Percentiles rank a stretch among this genome's conserved stretches.
Evolutionary conservation across 2,797 vertebrate genomes (phyloP).

Genomic region (Naso thynnoides): DNA sequence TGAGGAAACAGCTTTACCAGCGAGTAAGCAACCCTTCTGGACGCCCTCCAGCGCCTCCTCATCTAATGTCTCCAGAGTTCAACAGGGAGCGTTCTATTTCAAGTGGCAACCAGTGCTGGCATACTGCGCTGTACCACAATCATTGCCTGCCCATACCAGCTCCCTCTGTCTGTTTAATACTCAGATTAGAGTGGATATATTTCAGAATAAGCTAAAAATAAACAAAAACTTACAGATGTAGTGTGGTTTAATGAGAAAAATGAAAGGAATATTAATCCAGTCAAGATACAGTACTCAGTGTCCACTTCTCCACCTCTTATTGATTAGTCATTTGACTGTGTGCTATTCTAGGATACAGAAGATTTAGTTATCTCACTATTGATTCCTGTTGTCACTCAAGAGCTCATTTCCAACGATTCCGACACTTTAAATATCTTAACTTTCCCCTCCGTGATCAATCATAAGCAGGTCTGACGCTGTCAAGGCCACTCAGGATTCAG

Average conservation of each 20-base stretch:
- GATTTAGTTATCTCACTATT: slow-evolving; percentile 61
- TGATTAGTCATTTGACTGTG: slow-evolving; percentile 48
- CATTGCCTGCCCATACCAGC: slow-evolving; percentile 44
- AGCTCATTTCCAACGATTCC: slow-evolving; percentile 32
- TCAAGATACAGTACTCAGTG: neutral
- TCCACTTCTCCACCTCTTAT: slow-evolving; percentile 39
- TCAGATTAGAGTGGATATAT: slow-evolving; percentile 32
- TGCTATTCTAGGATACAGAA: slow-evolving; percentile 26
- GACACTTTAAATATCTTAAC: slow-evolving; percentile 35
- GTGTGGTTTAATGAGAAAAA: neutral
- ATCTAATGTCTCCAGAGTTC: slow-evolving; percentile 37
- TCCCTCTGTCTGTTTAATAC: slow-evolving; percentile 36
- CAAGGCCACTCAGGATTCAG: slow-evolving; percentile 13
- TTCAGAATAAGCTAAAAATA: slow-evolving; percentile 4
- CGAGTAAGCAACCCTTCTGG: slow-evolving; percentile 56
- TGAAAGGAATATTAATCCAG: slow-evolving; percentile 34
- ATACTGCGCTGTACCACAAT: slow-evolving; percentile 30
- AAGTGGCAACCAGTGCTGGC: slow-evolving; percentile 45
- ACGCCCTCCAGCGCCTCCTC: slow-evolving; percentile 54
- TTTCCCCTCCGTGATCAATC: slow-evolving; percentile 23
- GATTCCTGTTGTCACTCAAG: slow-evolving; percentile 56
- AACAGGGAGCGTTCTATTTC: slow-evolving; percentile 44
- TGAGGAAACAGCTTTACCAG: slow-evolving; percentile 54
- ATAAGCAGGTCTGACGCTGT: neutral
- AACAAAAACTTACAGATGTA: neutral